Evolutionary conservation across 1,140 invertebrate species (phyloP).

Genomic region (Habropoda laboriosa): DNA sequence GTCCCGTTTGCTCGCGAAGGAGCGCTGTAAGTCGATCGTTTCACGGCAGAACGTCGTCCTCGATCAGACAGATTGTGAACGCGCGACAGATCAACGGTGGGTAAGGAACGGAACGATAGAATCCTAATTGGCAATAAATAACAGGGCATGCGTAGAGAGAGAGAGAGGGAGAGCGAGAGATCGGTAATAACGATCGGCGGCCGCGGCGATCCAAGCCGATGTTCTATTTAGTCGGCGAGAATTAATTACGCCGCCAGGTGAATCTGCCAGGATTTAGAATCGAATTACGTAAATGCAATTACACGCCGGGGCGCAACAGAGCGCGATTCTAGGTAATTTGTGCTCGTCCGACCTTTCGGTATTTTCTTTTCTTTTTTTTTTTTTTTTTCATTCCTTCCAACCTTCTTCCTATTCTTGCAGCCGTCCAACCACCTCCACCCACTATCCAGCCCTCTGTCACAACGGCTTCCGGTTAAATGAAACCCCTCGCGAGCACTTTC

Average conservation of each 20-base stretch:
- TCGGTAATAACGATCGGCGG: slow-evolving; percentile 54
- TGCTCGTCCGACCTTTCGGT: slow-evolving; percentile 4
- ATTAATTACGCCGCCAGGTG: slow-evolving; percentile 62
- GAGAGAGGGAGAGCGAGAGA: slow-evolving; percentile 42
- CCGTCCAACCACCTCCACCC: neutral
- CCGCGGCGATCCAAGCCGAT: slow-evolving; percentile 24
- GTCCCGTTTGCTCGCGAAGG: neutral
- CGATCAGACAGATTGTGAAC: no score
- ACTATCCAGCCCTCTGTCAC: slow-evolving; percentile 21
- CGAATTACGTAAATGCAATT: slow-evolving; percentile 65
- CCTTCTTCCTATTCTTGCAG: neutral
- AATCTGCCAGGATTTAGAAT: slow-evolving; percentile 63
- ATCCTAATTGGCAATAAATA: slow-evolving; percentile 66
- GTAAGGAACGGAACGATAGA: slow-evolving; percentile 41
- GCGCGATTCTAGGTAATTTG: slow-evolving; percentile 39
- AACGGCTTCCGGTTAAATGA: slow-evolving; percentile 46
- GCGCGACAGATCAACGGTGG: slow-evolving; percentile 23
- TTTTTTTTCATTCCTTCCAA: neutral
- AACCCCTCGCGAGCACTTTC: slow-evolving; percentile 40
- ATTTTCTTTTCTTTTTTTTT: neutral
- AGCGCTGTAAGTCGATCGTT: slow-evolving; percentile 1
- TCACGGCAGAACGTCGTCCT: neutral
- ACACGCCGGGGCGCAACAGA: slow-evolving; percentile 15
- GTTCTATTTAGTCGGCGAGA: slow-evolving; percentile 54
- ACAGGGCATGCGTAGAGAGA: slow-evolving; percentile 54